Evolutionary conservation across 1,140 invertebrate genomes (phyloP), one percentile per base, ranked within the genome.

Genomic region (Brachionus calyciflorus): DNA sequence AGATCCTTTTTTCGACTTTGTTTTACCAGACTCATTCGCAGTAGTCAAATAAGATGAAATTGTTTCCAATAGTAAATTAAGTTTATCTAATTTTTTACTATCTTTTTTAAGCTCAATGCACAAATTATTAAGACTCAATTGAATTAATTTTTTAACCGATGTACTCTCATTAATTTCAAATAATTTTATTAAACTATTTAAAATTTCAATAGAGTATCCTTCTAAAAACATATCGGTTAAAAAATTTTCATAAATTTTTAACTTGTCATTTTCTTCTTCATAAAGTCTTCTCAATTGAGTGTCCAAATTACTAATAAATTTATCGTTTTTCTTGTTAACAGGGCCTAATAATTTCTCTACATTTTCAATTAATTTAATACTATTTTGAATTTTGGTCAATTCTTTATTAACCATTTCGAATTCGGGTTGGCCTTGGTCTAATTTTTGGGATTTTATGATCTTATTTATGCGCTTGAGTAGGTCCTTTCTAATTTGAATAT

Each of bases 361-460:
- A 26, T 30, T 73, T 12, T 73, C 69, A 51, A 73, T 51, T 28
- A 55, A 5, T 33, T 73, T 73, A 12, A 73, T 9, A 55, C 14
- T 17, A n/a, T 51, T 73, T n/a, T 73, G 44, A 30, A 73, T 73
- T 55, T 51, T 73, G n/a, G 46, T n/a, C 26, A 73, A 24, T 28
- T 49, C 28, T 19, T 49, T 73, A 41, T 14, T 51, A 0, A 33
- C 28, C 9, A 51, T 48, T 49, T 73, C 69, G 46, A 70, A 46
- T 12, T 70, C 19, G n/a, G n/a, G n/a, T 46, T 17, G 40, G 7
- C 10, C 41, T 73, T 28, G 69, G 6, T 73, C 51, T 24, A 37
- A 55, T n/a, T 73, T 73, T 37, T 51, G 69, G 19, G 46, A 40
- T 51, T 73, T 73, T 0, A 55, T 6, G 14, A 73, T 33, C 24